A percentile compares a stretch with the other conserved stretches of the same genome.
Conservation (phyloP, 2,888 invertebrate species). For the Atethmia centrago region DNA sequence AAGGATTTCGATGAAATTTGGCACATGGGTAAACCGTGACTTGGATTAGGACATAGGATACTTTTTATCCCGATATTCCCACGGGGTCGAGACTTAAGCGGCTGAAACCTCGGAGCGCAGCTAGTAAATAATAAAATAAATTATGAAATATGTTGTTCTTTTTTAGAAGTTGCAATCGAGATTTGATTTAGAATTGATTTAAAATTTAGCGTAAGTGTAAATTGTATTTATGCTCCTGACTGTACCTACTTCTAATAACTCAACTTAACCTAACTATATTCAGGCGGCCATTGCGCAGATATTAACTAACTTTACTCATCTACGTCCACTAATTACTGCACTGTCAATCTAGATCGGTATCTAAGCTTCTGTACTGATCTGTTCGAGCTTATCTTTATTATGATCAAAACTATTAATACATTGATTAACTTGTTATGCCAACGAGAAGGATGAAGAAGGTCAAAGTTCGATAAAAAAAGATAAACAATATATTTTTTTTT, state of each 20-base stretch:
- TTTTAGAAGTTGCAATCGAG: too few relatives aligned
- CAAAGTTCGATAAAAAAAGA: background rate
- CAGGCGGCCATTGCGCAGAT: slow-evolving; percentile 38
- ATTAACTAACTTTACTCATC: slow-evolving; percentile 54
- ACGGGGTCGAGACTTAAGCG: too few relatives aligned
- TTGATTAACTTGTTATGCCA: background rate
- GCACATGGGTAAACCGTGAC: too few relatives aligned
- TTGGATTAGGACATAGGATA: too few relatives aligned
- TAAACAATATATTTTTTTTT: too few relatives aligned
- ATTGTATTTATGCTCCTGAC: background rate
- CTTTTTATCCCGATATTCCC: too few relatives aligned
- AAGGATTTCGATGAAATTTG: too few relatives aligned
- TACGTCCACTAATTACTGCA: slow-evolving; percentile 46
- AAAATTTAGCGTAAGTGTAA: background rate
- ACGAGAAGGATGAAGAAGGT: background rate
- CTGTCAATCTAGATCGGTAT: slow-evolving; percentile 36
- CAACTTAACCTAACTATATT: slow-evolving; percentile 34
- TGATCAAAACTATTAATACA: background rate
- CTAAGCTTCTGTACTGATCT: background rate
- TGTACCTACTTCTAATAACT: slow-evolving; percentile 37
- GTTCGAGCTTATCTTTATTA: slow-evolving; percentile 7
- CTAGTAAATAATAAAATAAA: too few relatives aligned
- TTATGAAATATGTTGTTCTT: too few relatives aligned
- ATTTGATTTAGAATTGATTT: too few relatives aligned
- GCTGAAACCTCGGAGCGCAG: too few relatives aligned